A percentile compares a stretch with the other conserved stretches of the same genome.
phyloP scores from a whole-genome alignment of 2,797 vertebrate genomes.

The Nannoperca obscura region DNA sequence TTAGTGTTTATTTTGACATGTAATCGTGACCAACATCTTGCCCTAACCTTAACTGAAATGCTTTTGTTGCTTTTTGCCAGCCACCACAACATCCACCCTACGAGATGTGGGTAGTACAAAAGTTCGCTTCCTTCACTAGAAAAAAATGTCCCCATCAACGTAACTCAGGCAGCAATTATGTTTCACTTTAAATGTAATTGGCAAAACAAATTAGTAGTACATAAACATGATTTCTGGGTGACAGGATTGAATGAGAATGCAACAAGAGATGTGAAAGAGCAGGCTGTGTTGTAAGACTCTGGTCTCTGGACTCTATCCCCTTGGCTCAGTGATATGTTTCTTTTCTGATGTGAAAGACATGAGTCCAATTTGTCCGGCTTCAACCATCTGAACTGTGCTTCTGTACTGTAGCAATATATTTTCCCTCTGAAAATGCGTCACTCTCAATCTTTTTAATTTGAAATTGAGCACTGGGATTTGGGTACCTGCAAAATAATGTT shows the following conservation, averaged over 20 bases:
- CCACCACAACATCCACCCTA: neutral
- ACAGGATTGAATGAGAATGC: slow-evolving; percentile 5
- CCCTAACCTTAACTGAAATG: neutral
- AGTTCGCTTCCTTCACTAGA: neutral
- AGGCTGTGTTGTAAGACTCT: slow-evolving; percentile 2
- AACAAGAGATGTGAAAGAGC: slow-evolving; percentile 6
- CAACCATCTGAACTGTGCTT: slow-evolving; percentile 16
- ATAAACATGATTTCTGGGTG: slow-evolving; percentile 1
- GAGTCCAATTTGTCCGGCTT: slow-evolving; percentile 23
- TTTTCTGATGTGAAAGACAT: slow-evolving; percentile 36
- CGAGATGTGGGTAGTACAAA: neutral
- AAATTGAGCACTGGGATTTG: neutral
- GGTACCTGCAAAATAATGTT: slow-evolving; percentile 10
- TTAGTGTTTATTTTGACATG: neutral
- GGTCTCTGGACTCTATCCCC: slow-evolving; percentile 13
- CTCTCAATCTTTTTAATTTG: slow-evolving; percentile 25
- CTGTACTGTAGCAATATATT: slow-evolving; percentile 8
- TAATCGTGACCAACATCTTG: neutral
- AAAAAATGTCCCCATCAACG: neutral
- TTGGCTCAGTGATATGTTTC: slow-evolving; percentile 6
- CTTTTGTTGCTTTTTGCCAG: slow-evolving; percentile 6
- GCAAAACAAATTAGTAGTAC: slow-evolving; percentile 6
- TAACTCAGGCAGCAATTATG: slow-evolving; percentile 11
- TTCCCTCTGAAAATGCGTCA: slow-evolving; percentile 1
- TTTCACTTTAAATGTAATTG: slow-evolving; percentile 14